A percentile compares a stretch with the other conserved stretches of the same genome.
Conservation (phyloP, 1,140 invertebrate species). For the Reticulitermes speratus region DNA sequence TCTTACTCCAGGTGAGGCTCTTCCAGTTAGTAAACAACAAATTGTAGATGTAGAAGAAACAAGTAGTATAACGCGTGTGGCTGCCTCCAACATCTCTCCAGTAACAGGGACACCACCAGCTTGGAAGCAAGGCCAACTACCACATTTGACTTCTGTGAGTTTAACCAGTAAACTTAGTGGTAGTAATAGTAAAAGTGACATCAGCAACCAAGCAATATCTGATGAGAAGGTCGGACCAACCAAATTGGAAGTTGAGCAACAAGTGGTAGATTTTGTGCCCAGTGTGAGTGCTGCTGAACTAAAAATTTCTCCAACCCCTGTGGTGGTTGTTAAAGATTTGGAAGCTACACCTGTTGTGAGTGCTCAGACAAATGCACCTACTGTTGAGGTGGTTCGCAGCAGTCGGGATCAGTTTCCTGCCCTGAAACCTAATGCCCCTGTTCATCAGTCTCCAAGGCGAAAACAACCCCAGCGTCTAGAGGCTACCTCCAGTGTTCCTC, state of each 20-base stretch:
- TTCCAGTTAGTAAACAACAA: slow-evolving; percentile 27
- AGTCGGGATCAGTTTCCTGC: slow-evolving; percentile 10
- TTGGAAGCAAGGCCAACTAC: background rate
- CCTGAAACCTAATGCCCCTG: slow-evolving; percentile 23
- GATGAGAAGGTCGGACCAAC: background rate
- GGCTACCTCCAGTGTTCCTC: background rate
- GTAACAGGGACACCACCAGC: background rate
- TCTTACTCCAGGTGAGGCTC: background rate
- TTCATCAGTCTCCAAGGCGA: slow-evolving; percentile 17
- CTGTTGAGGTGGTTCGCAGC: slow-evolving; percentile 1
- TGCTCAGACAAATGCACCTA: slow-evolving; percentile 24
- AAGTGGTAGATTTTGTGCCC: slow-evolving; percentile 10
- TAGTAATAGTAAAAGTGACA: slow-evolving; percentile 27
- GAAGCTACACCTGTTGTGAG: slow-evolving; percentile 22
- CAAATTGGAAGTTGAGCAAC: background rate
- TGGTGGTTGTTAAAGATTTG: background rate
- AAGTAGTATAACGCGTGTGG: background rate
- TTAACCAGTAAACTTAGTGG: slow-evolving; percentile 27
- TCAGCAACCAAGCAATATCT: background rate
- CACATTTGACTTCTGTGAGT: slow-evolving; percentile 11
- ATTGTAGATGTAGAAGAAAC: slow-evolving; percentile 27
- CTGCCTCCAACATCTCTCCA: background rate
- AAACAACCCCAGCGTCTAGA: background rate
- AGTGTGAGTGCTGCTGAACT: background rate
- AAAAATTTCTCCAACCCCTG: background rate